Conservation (phyloP, 1,140 invertebrate genomes). For the Macrosteles quadrilineatus region DNA sequence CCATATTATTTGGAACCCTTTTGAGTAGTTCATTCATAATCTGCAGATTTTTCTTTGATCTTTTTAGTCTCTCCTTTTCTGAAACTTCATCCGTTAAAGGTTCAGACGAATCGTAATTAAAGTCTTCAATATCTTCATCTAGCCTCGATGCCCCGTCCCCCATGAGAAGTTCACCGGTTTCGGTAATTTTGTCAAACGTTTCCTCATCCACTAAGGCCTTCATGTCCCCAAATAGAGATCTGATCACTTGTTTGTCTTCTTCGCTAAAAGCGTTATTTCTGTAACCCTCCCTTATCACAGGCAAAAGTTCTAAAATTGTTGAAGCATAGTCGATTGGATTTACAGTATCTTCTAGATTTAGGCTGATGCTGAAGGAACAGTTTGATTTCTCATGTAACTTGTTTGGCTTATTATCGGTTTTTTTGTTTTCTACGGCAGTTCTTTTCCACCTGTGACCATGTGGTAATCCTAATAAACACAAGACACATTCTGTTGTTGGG, state of each 20-base stretch:
- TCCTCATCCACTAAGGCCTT: neutral
- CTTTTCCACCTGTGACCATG: neutral
- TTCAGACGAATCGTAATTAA: constrained; percentile 1
- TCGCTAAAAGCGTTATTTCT: constrained; percentile 5
- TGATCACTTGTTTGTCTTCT: neutral
- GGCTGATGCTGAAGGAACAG: neutral
- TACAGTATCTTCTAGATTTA: too few species aligned
- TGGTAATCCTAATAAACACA: too few species aligned
- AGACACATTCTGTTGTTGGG: too few species aligned
- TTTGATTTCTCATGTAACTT: neutral
- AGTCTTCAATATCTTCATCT: neutral
- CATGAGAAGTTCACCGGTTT: neutral
- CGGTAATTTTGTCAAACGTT: neutral
- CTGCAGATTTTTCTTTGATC: neutral
- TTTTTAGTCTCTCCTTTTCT: neutral
- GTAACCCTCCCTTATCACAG: constrained; percentile 12
- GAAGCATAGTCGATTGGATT: neutral
- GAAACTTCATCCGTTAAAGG: too few species aligned
- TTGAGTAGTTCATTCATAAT: neutral
- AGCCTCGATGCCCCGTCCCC: neutral
- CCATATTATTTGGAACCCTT: neutral
- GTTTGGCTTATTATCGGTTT: neutral
- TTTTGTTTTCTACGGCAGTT: neutral
- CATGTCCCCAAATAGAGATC: neutral
- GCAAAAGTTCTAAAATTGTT: constrained; percentile 7